Evolutionary conservation across 2,113 vertebrate species (phyloP).

Genomic region (Pedetes capensis): DNA sequence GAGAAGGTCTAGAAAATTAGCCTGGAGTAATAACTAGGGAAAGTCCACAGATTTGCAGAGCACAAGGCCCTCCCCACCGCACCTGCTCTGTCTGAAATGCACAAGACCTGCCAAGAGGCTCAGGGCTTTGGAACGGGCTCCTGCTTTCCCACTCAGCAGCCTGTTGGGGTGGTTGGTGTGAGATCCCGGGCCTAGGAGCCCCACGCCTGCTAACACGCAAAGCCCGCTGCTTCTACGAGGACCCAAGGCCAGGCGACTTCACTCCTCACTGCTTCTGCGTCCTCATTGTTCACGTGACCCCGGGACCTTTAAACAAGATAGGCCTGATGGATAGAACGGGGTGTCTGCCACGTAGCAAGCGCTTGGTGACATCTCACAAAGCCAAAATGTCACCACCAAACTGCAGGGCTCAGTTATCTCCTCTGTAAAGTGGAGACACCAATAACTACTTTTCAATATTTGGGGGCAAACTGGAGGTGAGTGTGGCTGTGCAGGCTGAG

Average conservation of each 20-base stretch:
- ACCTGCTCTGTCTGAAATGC: neutral
- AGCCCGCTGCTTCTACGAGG: neutral
- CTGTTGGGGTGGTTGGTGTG: neutral
- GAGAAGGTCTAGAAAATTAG: neutral
- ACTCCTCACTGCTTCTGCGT: neutral
- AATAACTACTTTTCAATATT: neutral
- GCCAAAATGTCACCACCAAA: neutral
- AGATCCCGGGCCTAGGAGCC: neutral
- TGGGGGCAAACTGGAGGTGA: neutral
- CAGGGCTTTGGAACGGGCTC: neutral
- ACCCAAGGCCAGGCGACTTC: neutral
- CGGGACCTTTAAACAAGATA: neutral
- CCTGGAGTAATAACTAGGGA: neutral
- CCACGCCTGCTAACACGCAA: neutral
- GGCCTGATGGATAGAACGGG: accelerated
- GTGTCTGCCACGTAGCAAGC: neutral
- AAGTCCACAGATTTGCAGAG: neutral
- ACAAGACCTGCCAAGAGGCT: neutral
- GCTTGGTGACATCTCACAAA: neutral
- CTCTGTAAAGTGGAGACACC: neutral
- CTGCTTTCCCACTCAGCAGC: no score
- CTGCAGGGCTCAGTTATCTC: neutral
- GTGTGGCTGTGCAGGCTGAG: neutral
- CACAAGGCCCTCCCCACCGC: accelerated
- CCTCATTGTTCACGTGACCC: neutral